Evolutionary conservation across 2,888 invertebrate genomes (phyloP).

Genomic region (Eupithecia inturbata): DNA sequence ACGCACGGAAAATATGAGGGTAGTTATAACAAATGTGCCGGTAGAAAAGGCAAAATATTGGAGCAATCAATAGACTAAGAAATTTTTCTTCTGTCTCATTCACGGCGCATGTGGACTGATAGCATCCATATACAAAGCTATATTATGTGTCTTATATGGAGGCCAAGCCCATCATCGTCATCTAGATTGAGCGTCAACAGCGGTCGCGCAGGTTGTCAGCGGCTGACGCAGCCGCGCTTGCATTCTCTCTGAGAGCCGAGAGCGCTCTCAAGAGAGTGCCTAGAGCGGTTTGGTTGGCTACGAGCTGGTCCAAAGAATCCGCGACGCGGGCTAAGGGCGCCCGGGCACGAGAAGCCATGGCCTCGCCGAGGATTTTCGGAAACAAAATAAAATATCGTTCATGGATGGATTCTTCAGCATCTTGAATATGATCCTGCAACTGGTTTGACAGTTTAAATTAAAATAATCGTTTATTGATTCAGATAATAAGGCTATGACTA

Average conservation of each 20-base stretch:
- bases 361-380: conserved; percentile 89
- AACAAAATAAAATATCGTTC: conserved; percentile 11
- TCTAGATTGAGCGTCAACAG: conserved; percentile 88
- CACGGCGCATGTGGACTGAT: neutral
- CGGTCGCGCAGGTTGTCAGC: conserved; percentile 90
- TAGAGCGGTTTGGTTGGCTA: conserved; percentile 90
- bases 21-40: conserved; percentile 37
- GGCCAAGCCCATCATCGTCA: conserved; percentile 67
- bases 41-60: neutral
- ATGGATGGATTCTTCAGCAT: too few relatives aligned
- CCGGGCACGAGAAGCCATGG: conserved; percentile 88
- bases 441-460: too few relatives aligned
- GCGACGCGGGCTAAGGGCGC: conserved; percentile 88
- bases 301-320: conserved; percentile 90
- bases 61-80: too few relatives aligned
- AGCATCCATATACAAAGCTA: neutral
- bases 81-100: neutral
- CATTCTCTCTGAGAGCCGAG: conserved; percentile 88
- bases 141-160: neutral
- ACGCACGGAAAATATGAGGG: conserved; percentile 72
- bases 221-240: conserved; percentile 89
- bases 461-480: neutral
- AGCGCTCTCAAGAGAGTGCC: conserved; percentile 88
- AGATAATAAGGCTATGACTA: too few relatives aligned
- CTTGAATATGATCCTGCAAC: too few relatives aligned